Evolutionary conservation across 2,888 invertebrate genomes (phyloP).

Genomic region (Stegana nigrithorax): DNA sequence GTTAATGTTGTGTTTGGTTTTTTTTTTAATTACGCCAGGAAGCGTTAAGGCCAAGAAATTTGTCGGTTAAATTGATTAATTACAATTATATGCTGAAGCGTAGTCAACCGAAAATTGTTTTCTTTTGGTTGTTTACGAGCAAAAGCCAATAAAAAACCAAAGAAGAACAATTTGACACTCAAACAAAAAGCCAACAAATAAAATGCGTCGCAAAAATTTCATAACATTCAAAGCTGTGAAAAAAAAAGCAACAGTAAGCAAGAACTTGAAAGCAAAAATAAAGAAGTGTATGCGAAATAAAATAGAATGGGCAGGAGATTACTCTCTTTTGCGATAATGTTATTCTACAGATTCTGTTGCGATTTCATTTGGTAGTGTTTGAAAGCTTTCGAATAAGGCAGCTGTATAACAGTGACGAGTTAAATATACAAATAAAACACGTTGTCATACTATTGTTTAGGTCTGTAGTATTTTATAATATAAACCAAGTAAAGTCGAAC

Average conservation of each 20-base stretch:
- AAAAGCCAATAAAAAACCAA: neutral
- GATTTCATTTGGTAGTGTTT: no score
- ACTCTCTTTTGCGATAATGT: no score
- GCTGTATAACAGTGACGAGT: neutral
- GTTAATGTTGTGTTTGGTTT: neutral
- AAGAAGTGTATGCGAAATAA: neutral
- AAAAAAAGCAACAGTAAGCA: neutral
- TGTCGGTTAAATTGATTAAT: neutral
- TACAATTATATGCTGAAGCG: neutral
- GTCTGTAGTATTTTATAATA: no score
- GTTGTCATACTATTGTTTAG: no score
- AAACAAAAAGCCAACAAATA: neutral
- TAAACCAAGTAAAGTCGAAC: no score
- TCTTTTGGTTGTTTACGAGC: neutral
- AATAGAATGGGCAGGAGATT: no score
- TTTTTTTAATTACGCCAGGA: no score
- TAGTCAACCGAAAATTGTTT: no score
- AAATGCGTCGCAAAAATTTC: conserved; percentile 11
- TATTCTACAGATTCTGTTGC: no score
- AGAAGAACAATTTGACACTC: neutral
- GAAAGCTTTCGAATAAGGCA: neutral
- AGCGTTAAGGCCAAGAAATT: no score
- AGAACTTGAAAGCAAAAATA: conserved; percentile 19
- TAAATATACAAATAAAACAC: no score
- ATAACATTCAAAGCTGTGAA: neutral